phyloP scores from a whole-genome alignment of 2,113 vertebrate species.

The Sturnira hondurensis region DNA sequence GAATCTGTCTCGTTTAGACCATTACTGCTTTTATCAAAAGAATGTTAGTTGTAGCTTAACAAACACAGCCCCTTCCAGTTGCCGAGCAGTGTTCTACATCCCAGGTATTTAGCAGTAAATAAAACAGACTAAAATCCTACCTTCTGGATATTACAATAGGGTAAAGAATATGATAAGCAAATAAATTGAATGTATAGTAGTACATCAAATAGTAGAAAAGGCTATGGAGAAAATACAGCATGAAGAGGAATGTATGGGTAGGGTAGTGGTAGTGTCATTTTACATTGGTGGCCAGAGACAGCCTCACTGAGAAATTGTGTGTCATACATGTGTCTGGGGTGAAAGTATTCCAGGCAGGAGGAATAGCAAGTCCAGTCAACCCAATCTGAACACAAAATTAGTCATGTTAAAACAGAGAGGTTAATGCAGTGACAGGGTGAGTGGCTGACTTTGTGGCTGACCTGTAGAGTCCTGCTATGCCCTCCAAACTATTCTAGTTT shows the following conservation, averaged over 20 bases:
- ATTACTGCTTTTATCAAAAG: conserved; percentile 2
- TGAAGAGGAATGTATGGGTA: background rate
- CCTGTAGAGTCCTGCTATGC: background rate
- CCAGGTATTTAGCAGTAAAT: conserved; percentile 1
- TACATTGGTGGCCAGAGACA: background rate
- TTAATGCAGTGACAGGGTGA: background rate
- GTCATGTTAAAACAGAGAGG: background rate
- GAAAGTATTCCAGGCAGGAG: background rate
- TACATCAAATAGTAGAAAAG: background rate
- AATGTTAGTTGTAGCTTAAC: conserved; percentile 32
- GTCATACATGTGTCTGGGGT: background rate
- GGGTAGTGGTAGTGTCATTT: background rate
- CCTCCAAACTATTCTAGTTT: background rate
- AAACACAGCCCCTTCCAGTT: background rate
- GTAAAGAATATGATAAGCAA: background rate
- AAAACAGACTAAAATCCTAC: conserved; percentile 18
- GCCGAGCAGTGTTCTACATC: background rate
- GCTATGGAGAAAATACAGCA: background rate
- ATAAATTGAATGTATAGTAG: background rate
- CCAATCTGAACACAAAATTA: background rate
- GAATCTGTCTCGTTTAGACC: background rate
- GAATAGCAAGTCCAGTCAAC: background rate
- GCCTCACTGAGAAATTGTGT: background rate
- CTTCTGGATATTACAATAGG: background rate
- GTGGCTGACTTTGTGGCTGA: background rate